Percentiles rank a stretch among this genome's conserved stretches.
phyloP scores from a whole-genome alignment of 2,797 vertebrate species.

The Malurus splendens region DNA sequence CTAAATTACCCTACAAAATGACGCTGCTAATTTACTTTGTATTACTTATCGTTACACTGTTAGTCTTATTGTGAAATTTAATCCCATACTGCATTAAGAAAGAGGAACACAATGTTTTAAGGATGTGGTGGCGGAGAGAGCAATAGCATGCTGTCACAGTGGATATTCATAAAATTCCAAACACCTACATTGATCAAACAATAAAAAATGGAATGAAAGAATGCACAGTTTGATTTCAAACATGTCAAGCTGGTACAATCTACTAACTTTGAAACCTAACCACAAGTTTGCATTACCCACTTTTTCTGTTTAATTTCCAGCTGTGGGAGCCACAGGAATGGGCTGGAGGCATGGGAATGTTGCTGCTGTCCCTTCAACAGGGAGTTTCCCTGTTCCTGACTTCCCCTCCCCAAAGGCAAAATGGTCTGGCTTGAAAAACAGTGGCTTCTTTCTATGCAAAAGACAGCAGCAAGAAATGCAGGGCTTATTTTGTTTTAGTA shows the following conservation, averaged over 20 bases:
- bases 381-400: slow-evolving; percentile 39
- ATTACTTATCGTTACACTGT: not conserved
- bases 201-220: slow-evolving; percentile 46
- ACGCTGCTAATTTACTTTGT: not conserved
- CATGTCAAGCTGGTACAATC: slow-evolving; percentile 16
- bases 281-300: slow-evolving; percentile 46
- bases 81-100: not conserved
- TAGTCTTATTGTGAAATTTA: not conserved
- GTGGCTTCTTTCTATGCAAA: slow-evolving; percentile 34
- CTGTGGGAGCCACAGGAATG: slow-evolving; percentile 65
- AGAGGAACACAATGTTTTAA: not conserved
- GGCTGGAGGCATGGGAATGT: slow-evolving; percentile 57
- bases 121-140: not conserved
- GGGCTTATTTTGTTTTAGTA: slow-evolving; percentile 12
- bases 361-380: slow-evolving; percentile 28
- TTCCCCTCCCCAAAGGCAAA: slow-evolving; percentile 46
- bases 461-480: slow-evolving; percentile 2
- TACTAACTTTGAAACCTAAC: slow-evolving; percentile 27
- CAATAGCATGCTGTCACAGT: not conserved
- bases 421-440: slow-evolving; percentile 39
- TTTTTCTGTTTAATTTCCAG: slow-evolving; percentile 63
- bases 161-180: not conserved
- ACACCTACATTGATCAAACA: slow-evolving; percentile 23
- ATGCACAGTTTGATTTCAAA: slow-evolving; percentile 49
- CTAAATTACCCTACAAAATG: not conserved